A percentile compares a stretch with the other conserved stretches of the same genome.
Conservation (phyloP, 2,888 invertebrate species). For the Alentia gelatinosa region DNA sequence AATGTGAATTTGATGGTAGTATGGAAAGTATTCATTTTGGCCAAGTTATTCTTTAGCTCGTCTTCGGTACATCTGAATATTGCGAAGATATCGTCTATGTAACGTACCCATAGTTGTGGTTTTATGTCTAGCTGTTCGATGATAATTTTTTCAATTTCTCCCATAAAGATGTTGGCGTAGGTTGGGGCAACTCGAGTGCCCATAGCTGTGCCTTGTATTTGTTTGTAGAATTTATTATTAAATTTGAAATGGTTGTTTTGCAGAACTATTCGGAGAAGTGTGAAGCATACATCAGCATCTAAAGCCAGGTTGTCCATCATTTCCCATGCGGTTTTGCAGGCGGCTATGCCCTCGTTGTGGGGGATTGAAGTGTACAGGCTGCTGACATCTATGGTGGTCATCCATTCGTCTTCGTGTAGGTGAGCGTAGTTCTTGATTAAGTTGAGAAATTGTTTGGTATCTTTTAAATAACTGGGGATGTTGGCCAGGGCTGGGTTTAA, state of each 20-base stretch:
- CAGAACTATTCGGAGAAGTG: background rate
- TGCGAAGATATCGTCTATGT: background rate
- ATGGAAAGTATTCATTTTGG: background rate
- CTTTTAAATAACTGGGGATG: background rate
- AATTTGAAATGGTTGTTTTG: background rate
- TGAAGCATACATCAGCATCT: background rate
- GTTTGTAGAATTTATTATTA: background rate
- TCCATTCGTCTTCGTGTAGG: background rate
- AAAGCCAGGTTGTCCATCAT: background rate
- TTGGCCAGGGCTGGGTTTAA: background rate
- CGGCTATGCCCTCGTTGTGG: background rate
- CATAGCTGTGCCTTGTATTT: constrained; percentile 14
- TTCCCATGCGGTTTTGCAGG: no score
- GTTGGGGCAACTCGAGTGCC: background rate
- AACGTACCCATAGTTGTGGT: background rate
- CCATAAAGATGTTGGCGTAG: constrained; percentile 23
- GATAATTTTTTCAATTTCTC: background rate
- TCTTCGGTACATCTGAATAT: background rate
- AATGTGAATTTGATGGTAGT: background rate
- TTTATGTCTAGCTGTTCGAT: background rate
- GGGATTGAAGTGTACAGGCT: constrained; percentile 1
- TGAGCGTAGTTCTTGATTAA: background rate
- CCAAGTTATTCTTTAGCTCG: background rate
- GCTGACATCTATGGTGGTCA: background rate
- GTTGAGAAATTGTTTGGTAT: background rate